Conservation (phyloP, 1,140 invertebrate genomes). For the Diabrotica virgifera region DNA sequence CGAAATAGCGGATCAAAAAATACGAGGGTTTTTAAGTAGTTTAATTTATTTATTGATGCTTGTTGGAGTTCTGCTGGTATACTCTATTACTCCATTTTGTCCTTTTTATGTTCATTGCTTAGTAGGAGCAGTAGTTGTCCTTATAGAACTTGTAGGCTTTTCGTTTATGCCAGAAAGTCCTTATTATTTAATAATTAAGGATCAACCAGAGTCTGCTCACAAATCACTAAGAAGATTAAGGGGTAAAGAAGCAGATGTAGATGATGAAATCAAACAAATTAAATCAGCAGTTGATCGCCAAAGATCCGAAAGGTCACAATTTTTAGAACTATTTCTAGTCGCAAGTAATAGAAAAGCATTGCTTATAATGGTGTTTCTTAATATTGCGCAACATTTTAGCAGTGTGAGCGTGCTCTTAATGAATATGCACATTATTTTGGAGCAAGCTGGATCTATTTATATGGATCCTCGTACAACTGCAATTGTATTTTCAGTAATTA, state of each 20-base stretch:
- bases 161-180: constrained; percentile 34
- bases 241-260: constrained; percentile 40
- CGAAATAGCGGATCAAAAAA: too few species aligned
- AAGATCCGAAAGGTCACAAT: constrained; percentile 29
- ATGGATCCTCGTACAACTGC: constrained; percentile 28
- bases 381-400: constrained; percentile 54
- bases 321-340: constrained; percentile 33
- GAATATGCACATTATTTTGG: constrained; percentile 35
- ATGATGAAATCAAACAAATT: constrained; percentile 51
- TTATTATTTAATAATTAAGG: constrained; percentile 28
- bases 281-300: constrained; percentile 31
- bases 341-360: constrained; percentile 38
- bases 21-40: constrained; percentile 27
- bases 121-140: constrained; percentile 25
- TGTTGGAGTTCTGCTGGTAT: constrained; percentile 34
- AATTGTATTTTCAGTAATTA: constrained; percentile 38
- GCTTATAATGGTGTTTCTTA: constrained; percentile 48
- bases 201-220: constrained; percentile 50
- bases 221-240: constrained; percentile 47
- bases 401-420: constrained; percentile 46
- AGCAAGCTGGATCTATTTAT: constrained; percentile 32
- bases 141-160: constrained; percentile 13
- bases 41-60: constrained; percentile 41
- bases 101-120: constrained; percentile 28
- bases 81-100: constrained; percentile 33